Base-by-base conservation (phyloP, 2,888 invertebrate species). In the Ophion costatus region DNA sequence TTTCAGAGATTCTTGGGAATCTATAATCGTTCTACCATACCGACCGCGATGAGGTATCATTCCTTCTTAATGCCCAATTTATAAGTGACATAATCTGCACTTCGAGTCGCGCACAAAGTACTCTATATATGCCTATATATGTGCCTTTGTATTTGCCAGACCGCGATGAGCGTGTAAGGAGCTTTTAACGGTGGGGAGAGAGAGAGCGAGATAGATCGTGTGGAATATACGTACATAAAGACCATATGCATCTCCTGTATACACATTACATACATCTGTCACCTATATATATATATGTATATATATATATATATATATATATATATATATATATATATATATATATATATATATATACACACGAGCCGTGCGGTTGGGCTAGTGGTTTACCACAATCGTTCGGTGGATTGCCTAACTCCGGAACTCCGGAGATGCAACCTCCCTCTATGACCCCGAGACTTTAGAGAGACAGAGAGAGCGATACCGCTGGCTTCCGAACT, bases 331-430 rank as follows among this genome's bases (percentile, higher is more conserved):
- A 75, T n/a, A 33, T 42, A 73, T 33, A 20, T 71, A 67, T 71
- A 67, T n/a, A 73, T n/a, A n/a, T 57, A 29, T 56, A 56, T 29
- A 29, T 61, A n/a, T 20, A 69, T 45, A 63, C 57, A 22, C 29
- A 64, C 38, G 70, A 81, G 77, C 64, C 61, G 71, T 74, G 82
- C 69, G 78, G 82, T 69, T 66, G 84, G 73, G 82, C 38, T 71
- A 80, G 88, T 74, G 87, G 87, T 87, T 73, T 70, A 82, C 87
- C 87, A 73, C 78, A 84, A 84, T 85, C 86, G 85, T 88, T 88
- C 84, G 83, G 76, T 82, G 87, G 86, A 87, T 88, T 88, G 87
- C 74, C 75, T 80, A 85, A 80, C 74, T 83, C 84, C 81, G 83
- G 74, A 79, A 82, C 80, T 85, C 82, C 69, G 73, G 51, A 64